Evolutionary conservation across 2,113 vertebrate species (phyloP).

Genomic region (Otis tarda): DNA sequence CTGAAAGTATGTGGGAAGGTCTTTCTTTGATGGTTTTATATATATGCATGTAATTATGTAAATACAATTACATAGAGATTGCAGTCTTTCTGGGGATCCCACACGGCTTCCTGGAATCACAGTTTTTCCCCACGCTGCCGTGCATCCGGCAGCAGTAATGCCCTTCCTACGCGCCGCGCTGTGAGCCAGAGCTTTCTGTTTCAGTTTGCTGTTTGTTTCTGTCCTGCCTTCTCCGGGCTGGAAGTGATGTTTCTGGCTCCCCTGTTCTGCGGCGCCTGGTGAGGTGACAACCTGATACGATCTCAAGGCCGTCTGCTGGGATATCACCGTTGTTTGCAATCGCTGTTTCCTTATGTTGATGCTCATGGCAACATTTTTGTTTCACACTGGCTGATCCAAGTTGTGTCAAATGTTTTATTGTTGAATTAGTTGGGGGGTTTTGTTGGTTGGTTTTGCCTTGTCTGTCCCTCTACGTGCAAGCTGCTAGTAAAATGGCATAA

Average conservation of each 20-base stretch:
- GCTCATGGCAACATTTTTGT: neutral
- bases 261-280: accelerated
- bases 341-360: neutral
- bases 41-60: neutral
- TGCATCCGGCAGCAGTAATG: neutral
- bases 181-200: neutral
- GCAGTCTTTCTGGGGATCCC: neutral
- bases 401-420: neutral
- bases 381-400: neutral
- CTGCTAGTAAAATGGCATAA: neutral
- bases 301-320: neutral
- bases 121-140: neutral
- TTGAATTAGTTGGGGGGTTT: neutral
- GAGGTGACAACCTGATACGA: neutral
- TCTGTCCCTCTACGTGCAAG: neutral
- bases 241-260: neutral
- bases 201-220: neutral
- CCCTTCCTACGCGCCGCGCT: accelerated
- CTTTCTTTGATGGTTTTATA: neutral
- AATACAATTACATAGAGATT: neutral
- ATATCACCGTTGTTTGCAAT: neutral
- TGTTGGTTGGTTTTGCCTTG: neutral
- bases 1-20: neutral
- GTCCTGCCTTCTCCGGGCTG: neutral
- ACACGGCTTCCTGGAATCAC: neutral